phyloP scores from a whole-genome alignment of 1,140 invertebrate genomes.

The Condylostylus longicornis region DNA sequence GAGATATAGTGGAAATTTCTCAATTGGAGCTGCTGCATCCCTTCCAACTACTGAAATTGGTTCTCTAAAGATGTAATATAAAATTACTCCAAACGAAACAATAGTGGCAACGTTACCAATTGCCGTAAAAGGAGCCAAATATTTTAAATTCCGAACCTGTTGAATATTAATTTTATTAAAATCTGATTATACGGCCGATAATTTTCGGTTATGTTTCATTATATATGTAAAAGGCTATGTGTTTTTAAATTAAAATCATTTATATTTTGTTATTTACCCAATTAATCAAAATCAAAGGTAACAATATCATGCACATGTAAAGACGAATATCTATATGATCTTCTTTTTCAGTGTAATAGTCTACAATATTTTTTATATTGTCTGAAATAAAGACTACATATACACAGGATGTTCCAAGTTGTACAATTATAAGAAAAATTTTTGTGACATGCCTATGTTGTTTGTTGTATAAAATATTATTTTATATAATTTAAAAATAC shows the following conservation, averaged over 20 bases:
- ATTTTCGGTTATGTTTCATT: too few relatives aligned
- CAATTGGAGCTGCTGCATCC: too few relatives aligned
- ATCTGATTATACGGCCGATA: too few relatives aligned
- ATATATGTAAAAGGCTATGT: too few relatives aligned
- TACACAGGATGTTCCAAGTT: constrained; percentile 79
- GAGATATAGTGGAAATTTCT: constrained; percentile 54
- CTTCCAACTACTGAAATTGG: too few relatives aligned
- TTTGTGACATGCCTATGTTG: constrained; percentile 40
- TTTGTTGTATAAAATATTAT: too few relatives aligned
- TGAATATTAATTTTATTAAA: too few relatives aligned
- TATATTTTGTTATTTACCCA: too few relatives aligned
- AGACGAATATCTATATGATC: constrained; percentile 39
- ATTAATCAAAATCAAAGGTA: constrained; percentile 56
- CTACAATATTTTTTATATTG: constrained; percentile 47
- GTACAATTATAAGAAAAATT: constrained; percentile 63
- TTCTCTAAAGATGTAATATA: too few relatives aligned
- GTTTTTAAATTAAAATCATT: too few relatives aligned
- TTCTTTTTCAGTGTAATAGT: constrained; percentile 33
- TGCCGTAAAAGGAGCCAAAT: constrained; percentile 72
- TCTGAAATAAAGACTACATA: constrained; percentile 75
- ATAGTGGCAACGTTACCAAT: constrained; percentile 71
- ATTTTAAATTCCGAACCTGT: constrained; percentile 76
- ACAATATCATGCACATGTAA: constrained; percentile 60
- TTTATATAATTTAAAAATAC: too few relatives aligned
- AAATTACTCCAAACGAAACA: too few relatives aligned